A percentile compares a stretch with the other conserved stretches of the same genome.
Evolutionary conservation across 2,113 vertebrate genomes (phyloP).

Genomic region (Antennarius striatus): DNA sequence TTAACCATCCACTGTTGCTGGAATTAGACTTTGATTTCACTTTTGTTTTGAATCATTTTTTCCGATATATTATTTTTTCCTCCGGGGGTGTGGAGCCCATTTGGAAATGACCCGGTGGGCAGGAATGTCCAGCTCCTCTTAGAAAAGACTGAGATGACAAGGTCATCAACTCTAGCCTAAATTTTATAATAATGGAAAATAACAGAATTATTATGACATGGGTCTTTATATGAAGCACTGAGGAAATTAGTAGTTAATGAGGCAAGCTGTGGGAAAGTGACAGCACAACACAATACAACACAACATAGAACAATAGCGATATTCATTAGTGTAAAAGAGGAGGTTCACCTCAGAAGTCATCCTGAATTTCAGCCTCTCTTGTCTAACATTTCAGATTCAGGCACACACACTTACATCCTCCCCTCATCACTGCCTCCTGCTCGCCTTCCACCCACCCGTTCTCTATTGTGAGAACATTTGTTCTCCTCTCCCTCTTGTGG

Average conservation of each 20-base stretch:
- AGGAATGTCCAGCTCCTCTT: background rate
- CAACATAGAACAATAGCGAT: constrained; percentile 11
- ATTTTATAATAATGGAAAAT: background rate
- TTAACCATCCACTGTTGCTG: too few relatives aligned
- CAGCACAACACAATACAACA: constrained; percentile 7
- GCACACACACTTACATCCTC: constrained; percentile 51
- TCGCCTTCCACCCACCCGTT: constrained; percentile 44
- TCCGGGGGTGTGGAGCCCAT: too few relatives aligned
- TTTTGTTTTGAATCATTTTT: too few relatives aligned
- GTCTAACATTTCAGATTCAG: constrained; percentile 38
- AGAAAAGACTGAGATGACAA: background rate
- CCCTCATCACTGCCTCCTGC: constrained; percentile 43
- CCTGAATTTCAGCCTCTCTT: constrained; percentile 23
- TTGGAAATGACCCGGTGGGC: too few relatives aligned
- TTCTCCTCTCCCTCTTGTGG: constrained; percentile 49
- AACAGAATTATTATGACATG: too few relatives aligned
- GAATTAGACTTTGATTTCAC: too few relatives aligned
- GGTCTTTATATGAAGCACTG: background rate
- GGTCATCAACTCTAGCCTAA: background rate
- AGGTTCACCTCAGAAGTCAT: constrained; percentile 4
- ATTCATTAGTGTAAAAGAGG: constrained; percentile 3
- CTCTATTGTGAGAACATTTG: constrained; percentile 61
- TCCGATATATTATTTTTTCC: too few relatives aligned
- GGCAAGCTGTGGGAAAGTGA: constrained; percentile 37
- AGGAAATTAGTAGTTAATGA: constrained; percentile 1